phyloP scores from a whole-genome alignment of 2,113 vertebrate species.

The Nymphicus hollandicus region DNA sequence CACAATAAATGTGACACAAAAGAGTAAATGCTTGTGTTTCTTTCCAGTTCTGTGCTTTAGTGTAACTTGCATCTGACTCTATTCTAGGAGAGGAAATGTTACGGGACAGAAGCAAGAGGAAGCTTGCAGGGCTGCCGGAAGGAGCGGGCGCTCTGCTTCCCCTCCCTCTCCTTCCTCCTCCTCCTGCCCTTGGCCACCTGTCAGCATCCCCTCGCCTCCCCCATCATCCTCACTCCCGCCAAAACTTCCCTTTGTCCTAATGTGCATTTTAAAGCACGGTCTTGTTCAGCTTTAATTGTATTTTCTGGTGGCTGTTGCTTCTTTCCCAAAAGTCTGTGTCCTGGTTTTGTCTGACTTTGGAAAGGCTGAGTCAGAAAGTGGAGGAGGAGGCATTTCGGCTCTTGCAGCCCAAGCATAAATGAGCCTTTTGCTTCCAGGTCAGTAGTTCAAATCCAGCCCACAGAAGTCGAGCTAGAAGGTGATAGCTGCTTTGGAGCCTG shows the following conservation, averaged over 20 bases:
- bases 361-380: background rate
- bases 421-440: constrained; percentile 48
- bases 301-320: background rate
- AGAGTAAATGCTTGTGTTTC: background rate
- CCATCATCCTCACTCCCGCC: background rate
- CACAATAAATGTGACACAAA: background rate
- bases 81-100: constrained; percentile 20
- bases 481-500: background rate
- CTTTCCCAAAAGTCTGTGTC: background rate
- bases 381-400: background rate
- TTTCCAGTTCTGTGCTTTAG: background rate
- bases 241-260: constrained; percentile 24
- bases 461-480: background rate
- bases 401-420: background rate
- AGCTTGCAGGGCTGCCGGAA: constrained; percentile 11
- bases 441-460: constrained; percentile 22
- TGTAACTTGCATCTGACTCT: constrained; percentile 2
- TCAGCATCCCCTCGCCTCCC: background rate
- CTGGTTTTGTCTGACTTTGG: constrained; percentile 11
- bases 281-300: background rate
- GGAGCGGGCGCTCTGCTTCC: background rate
- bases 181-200: constrained; percentile 50
- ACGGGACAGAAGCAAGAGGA: constrained; percentile 14
- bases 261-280: background rate
- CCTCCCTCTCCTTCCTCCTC: constrained; percentile 1